A percentile compares a stretch with the other conserved stretches of the same genome.
Evolutionary conservation across 2,113 vertebrate species (phyloP).

Genomic region (Hemibagrus wyckioides): DNA sequence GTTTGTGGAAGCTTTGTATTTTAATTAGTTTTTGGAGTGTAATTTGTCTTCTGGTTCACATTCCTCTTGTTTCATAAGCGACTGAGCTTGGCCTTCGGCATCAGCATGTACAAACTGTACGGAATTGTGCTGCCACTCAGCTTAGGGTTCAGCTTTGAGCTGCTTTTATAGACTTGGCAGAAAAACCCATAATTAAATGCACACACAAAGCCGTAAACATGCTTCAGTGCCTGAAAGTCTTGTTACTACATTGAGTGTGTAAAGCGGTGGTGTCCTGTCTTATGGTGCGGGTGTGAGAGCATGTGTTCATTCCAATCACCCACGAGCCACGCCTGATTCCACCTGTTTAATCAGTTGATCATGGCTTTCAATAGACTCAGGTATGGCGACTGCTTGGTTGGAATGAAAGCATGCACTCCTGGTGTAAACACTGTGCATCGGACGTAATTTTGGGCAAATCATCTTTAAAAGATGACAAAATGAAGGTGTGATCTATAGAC

Average conservation of each 20-base stretch:
- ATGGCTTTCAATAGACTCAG: too few species aligned
- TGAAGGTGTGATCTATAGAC: neutral
- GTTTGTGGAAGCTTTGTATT: constrained; percentile 10
- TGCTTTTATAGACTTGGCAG: constrained; percentile 4
- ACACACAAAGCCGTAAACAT: neutral
- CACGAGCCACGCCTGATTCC: too few species aligned
- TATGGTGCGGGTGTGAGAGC: too few species aligned
- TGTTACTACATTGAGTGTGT: constrained; percentile 6
- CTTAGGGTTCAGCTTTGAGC: constrained; percentile 9
- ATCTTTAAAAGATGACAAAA: neutral
- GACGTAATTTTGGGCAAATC: neutral
- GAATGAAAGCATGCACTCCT: too few species aligned
- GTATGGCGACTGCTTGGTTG: too few species aligned
- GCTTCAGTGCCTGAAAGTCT: neutral
- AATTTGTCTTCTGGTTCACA: constrained; percentile 18
- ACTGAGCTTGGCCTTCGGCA: constrained; percentile 15
- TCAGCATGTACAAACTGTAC: neutral
- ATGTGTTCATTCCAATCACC: too few species aligned
- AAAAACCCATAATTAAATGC: constrained; percentile 15
- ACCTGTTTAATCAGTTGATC: too few species aligned
- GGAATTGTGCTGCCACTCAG: neutral
- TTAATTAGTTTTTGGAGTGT: constrained; percentile 23
- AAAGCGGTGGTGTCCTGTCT: neutral
- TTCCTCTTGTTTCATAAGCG: constrained; percentile 16
- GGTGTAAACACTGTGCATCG: neutral